Conservation (phyloP, 2,113 vertebrate species). For the Bufo gargarizans region DNA sequence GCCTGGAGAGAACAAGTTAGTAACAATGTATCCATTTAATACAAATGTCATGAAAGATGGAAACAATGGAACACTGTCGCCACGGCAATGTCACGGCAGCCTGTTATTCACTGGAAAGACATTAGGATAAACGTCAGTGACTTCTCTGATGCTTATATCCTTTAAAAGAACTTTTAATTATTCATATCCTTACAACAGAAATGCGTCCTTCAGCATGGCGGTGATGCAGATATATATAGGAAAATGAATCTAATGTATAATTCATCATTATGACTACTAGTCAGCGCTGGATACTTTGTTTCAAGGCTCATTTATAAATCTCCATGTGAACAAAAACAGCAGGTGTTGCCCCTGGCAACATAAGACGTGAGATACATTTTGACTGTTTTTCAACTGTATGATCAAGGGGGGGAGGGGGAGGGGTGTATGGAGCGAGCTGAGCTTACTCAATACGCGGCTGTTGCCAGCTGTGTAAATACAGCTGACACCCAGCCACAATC, state of each 20-base stretch:
- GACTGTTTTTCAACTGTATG: too few relatives aligned
- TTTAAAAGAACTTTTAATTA: neutral
- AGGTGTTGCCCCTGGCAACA: neutral
- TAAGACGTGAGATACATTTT: too few relatives aligned
- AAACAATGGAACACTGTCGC: neutral
- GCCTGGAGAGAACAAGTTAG: neutral
- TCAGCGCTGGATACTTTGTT: neutral
- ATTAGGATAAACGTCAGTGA: neutral
- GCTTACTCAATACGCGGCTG: too few relatives aligned
- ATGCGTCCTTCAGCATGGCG: neutral
- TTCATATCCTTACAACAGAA: neutral
- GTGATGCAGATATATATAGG: neutral
- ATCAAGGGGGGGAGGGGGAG: too few relatives aligned
- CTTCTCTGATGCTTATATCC: neutral
- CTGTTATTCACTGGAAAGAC: neutral
- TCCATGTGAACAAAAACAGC: neutral
- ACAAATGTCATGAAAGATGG: neutral
- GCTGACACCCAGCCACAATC: too few relatives aligned
- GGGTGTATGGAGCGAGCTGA: too few relatives aligned
- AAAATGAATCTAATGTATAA: neutral
- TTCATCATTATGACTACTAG: neutral
- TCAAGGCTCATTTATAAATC: neutral
- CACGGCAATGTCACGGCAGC: neutral
- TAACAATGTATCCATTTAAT: neutral
- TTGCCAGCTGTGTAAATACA: too few relatives aligned